These are phyloP conservation scores for Oceanites oceanicus DNA, from an alignment of 2,113 vertebrate species.

Conservation along the genomic window DNA sequence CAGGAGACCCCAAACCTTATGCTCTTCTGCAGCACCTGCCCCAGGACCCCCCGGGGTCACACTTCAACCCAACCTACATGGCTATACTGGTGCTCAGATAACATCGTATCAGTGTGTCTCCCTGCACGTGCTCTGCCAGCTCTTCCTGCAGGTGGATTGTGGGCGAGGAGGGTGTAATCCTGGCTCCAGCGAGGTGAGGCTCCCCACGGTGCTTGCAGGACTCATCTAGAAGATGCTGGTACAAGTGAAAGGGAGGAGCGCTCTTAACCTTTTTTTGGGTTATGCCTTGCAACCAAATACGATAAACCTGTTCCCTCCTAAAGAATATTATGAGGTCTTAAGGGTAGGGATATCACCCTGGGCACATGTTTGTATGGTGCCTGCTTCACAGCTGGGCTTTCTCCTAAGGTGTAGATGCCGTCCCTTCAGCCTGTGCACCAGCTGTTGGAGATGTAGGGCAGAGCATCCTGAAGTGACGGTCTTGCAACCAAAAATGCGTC, in stretches of 20 bases:
- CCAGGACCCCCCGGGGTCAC: neutral
- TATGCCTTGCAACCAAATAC: neutral
- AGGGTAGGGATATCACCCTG: neutral
- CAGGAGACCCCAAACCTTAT: neutral
- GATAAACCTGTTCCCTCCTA: neutral
- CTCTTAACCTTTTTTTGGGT: neutral
- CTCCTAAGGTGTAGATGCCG: neutral
- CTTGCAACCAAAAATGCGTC: neutral
- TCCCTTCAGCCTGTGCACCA: neutral
- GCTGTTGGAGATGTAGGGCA: neutral
- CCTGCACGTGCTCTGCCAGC: neutral
- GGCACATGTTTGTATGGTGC: neutral
- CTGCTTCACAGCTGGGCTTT: neutral
- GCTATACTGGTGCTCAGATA: neutral
- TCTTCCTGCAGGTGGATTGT: neutral
- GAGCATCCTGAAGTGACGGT: neutral
- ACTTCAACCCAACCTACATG: rapidly evolving
- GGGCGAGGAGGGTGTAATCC: neutral
- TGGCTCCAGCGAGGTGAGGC: neutral
- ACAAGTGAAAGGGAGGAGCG: neutral
- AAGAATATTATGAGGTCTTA: neutral
- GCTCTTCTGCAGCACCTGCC: neutral
- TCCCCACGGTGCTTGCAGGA: neutral
- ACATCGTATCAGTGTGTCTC: neutral
- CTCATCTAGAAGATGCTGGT: neutral